Conservation (phyloP, 2,888 invertebrate species). For the Criorhina ranunculi region DNA sequence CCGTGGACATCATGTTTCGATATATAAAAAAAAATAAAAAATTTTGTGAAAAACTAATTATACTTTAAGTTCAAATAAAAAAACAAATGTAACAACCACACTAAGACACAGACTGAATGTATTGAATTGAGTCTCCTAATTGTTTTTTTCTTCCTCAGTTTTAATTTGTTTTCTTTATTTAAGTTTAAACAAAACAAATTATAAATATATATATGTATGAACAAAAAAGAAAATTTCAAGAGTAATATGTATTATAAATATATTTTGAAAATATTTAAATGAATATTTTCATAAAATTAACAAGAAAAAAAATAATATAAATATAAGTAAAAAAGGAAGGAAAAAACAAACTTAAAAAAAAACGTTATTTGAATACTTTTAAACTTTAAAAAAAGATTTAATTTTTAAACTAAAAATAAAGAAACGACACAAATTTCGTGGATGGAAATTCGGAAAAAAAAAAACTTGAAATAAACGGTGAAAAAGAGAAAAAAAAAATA, state of each 20-base stretch:
- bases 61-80: not conserved
- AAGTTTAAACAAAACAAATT: conserved; percentile 16
- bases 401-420: conserved; percentile 12
- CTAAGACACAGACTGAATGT: conserved; percentile 49
- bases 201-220: conserved; percentile 39
- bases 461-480: conserved; percentile 40
- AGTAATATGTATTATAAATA: conserved; percentile 50
- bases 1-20: conserved; percentile 27
- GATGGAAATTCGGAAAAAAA: conserved; percentile 55
- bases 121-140: conserved; percentile 47
- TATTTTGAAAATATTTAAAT: conserved; percentile 48
- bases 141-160: conserved; percentile 55
- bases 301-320: conserved; percentile 11
- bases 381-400: conserved; percentile 25
- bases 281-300: conserved; percentile 51
- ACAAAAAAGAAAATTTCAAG: conserved; percentile 1
- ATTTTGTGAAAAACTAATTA: conserved; percentile 5
- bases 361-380: conserved; percentile 24
- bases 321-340: conserved; percentile 20
- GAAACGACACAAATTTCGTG: conserved; percentile 35
- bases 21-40: conserved; percentile 1
- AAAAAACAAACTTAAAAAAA: not conserved
- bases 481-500: conserved; percentile 22
- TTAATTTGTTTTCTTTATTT: not conserved
- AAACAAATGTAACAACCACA: not conserved